Evolutionary conservation across 2,113 vertebrate species (phyloP), one percentile per base, ranked within the genome.

Genomic region (Tetrao urogallus): DNA sequence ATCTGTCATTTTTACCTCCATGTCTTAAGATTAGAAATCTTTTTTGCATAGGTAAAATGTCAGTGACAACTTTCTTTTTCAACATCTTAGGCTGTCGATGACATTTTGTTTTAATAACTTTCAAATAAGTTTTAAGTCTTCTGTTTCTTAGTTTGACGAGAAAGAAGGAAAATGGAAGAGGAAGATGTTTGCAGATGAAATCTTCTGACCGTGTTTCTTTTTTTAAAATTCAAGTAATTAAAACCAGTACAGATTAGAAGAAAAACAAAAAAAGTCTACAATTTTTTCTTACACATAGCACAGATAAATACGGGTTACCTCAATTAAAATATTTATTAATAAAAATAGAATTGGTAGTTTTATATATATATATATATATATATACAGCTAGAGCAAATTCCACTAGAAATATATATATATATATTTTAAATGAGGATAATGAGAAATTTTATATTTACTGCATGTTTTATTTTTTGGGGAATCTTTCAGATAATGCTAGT

Each of bases 91-190:
- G 50, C 52, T 91, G 82, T 86, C 6, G 0, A 88, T 92, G 89
- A 89, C 91, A 93, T 28, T 88, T 93, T 89, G 81, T 89, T 93
- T 86, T 92, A 96, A 77, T 88, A 89, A 91, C 60, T 93, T 89
- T 43, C 64, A 86, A 56, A 93, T 42, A 95, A 89, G 25, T 95
- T 93, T 32, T 80, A 81, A 94, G 43, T 85, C 43, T 86, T 86
- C 63, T 83, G 7, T 58, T 85, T 87, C 64, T 74, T 76, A 32
- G 27, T 79, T 80, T 36, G 42, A 71, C 60, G 38, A 89, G 66
- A 76, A 79, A 87, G 57, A 10, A 91, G 24, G 76, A 92, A 66
- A 40, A 82, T 5, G 43, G 21, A 91, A 42, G 7, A 8, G 13
- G 12, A 84, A 57, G 79, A 61, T 28, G 1, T 38, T 65, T 82